Percentiles rank a stretch among this genome's conserved stretches.
Conservation (phyloP, 2,113 vertebrate genomes). For the Scatophagus argus region DNA sequence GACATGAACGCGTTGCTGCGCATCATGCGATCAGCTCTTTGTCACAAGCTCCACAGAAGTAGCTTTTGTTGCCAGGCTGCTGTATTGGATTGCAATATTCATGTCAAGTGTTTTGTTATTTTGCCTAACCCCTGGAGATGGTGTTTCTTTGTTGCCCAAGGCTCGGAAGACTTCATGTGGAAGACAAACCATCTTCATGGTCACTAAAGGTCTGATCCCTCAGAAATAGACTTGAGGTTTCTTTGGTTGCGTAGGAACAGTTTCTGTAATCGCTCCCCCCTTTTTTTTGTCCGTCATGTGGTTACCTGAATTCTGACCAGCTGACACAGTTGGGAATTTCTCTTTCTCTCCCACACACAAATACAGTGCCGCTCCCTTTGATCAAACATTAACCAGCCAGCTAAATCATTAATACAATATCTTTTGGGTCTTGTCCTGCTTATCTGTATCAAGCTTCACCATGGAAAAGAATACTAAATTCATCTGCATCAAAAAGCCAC, state of each 20-base stretch:
- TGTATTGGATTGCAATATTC: neutral
- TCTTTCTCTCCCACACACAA: neutral
- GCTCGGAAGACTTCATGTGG: slow-evolving; percentile 9
- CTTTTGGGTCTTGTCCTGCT: slow-evolving; percentile 5
- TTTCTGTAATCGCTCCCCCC: neutral
- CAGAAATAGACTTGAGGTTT: neutral
- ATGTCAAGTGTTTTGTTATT: neutral
- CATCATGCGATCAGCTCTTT: neutral
- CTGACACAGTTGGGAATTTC: slow-evolving; percentile 36
- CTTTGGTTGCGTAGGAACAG: slow-evolving; percentile 43
- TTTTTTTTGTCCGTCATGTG: slow-evolving; percentile 33
- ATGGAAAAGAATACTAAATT: neutral
- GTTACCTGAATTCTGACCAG: slow-evolving; percentile 43
- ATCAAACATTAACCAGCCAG: slow-evolving; percentile 55
- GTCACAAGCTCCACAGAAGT: neutral
- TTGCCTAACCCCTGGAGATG: neutral
- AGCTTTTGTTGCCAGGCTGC: neutral
- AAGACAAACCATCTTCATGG: neutral
- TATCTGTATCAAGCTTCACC: neutral
- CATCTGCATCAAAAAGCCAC: neutral
- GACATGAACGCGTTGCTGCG: neutral
- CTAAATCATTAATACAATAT: slow-evolving; percentile 43
- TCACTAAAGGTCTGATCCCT: neutral
- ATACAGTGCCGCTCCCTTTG: slow-evolving; percentile 3
- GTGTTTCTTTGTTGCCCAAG: neutral